Conservation (phyloP, 64 coral and sea anemone genomes). For the Actinia tenebrosa region DNA sequence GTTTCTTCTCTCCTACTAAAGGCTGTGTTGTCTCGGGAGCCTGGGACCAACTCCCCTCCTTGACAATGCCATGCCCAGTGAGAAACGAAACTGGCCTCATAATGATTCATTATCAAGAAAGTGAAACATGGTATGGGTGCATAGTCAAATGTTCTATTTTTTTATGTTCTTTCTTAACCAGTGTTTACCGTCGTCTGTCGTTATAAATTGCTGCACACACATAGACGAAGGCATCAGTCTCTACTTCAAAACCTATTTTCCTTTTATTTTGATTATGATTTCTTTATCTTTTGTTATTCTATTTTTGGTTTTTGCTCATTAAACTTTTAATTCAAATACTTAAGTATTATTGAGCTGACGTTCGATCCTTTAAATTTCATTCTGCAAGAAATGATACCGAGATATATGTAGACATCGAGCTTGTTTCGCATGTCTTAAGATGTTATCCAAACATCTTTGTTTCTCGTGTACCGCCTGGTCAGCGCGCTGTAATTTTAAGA, state of each 20-base stretch:
- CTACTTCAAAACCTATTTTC: neutral
- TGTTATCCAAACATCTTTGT: neutral
- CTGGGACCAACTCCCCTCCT: neutral
- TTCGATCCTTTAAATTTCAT: neutral
- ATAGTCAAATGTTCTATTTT: slow-evolving; percentile 18
- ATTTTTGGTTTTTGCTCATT: neutral
- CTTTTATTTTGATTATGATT: neutral
- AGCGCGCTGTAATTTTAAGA: too few relatives aligned
- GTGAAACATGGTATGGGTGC: neutral
- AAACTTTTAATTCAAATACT: neutral
- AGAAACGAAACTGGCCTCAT: neutral
- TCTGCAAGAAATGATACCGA: too few relatives aligned
- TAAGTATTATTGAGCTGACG: neutral
- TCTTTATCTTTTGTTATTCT: neutral
- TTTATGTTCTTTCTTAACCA: slow-evolving; percentile 2
- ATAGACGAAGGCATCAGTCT: neutral
- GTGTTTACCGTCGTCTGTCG: neutral
- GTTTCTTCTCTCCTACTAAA: neutral
- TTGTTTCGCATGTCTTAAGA: too few relatives aligned
- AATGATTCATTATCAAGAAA: neutral
- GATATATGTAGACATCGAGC: too few relatives aligned
- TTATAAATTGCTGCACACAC: neutral
- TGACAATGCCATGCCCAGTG: neutral
- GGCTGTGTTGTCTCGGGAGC: neutral
- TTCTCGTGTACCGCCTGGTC: too few relatives aligned